phyloP scores from a whole-genome alignment of 2,888 invertebrate genomes.

The Ophonus ardosiacus region DNA sequence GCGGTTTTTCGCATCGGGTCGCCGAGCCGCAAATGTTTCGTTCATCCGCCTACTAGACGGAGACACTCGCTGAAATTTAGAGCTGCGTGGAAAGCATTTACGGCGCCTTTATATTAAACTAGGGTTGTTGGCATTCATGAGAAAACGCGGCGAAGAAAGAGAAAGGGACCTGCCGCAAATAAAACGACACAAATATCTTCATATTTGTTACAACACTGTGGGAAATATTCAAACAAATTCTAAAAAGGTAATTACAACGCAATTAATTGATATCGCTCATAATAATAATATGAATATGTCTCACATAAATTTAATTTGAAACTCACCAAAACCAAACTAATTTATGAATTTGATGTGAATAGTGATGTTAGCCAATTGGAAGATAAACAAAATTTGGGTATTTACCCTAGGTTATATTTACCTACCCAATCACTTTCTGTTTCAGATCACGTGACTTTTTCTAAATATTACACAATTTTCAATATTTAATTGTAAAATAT shows the following conservation, averaged over 20 bases:
- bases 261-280: not conserved
- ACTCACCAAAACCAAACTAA: too few species aligned
- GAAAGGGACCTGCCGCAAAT: constrained; percentile 35
- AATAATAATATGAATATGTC: too few species aligned
- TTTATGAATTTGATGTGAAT: too few species aligned
- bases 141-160: constrained; percentile 19
- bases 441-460: too few species aligned
- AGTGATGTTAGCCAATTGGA: too few species aligned
- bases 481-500: too few species aligned
- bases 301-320: too few species aligned
- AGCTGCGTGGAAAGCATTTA: constrained; percentile 62
- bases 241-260: not conserved
- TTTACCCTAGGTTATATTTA: too few species aligned
- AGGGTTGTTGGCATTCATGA: constrained; percentile 63
- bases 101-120: constrained; percentile 59
- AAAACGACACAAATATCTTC: constrained; percentile 60
- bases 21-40: constrained; percentile 57
- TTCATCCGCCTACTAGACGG: constrained; percentile 48
- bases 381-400: too few species aligned
- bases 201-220: constrained; percentile 49
- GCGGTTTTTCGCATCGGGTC: constrained; percentile 32
- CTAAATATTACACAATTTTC: too few species aligned
- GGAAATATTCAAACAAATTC: not conserved
- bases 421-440: too few species aligned
- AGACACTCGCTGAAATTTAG: constrained; percentile 53